Conservation (phyloP, 2,113 vertebrate species). For the Ophiodon elongatus region DNA sequence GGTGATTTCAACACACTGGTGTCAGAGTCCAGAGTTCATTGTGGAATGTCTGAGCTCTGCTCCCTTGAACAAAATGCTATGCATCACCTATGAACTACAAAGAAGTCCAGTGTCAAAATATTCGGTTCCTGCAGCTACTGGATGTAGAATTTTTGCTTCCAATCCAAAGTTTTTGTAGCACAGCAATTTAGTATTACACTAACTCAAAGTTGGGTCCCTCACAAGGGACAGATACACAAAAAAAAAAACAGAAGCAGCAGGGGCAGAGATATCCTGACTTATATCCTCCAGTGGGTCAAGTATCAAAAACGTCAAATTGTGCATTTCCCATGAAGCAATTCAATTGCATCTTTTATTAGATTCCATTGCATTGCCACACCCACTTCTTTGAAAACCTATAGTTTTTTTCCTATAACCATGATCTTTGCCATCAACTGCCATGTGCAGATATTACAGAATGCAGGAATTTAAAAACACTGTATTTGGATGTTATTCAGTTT, state of each 20-base stretch:
- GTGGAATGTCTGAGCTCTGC: constrained; percentile 8
- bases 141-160: not conserved
- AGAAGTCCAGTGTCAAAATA: not conserved
- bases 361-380: not conserved
- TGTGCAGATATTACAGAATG: not conserved
- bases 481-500: not conserved
- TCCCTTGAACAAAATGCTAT: not conserved
- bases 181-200: not conserved
- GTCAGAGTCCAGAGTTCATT: constrained; percentile 13
- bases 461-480: not conserved
- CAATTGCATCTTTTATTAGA: not conserved
- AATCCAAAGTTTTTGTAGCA: not conserved
- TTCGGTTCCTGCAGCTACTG: not conserved
- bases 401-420: not conserved
- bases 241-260: not conserved
- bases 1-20: constrained; percentile 31
- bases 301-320: not conserved
- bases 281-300: not conserved
- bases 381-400: not conserved
- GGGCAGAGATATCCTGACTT: not conserved
- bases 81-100: not conserved
- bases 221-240: not conserved
- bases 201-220: not conserved
- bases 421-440: not conserved
- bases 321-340: not conserved